phyloP scores from a whole-genome alignment of 2,888 invertebrate genomes.

The Eupithecia centaureata region DNA sequence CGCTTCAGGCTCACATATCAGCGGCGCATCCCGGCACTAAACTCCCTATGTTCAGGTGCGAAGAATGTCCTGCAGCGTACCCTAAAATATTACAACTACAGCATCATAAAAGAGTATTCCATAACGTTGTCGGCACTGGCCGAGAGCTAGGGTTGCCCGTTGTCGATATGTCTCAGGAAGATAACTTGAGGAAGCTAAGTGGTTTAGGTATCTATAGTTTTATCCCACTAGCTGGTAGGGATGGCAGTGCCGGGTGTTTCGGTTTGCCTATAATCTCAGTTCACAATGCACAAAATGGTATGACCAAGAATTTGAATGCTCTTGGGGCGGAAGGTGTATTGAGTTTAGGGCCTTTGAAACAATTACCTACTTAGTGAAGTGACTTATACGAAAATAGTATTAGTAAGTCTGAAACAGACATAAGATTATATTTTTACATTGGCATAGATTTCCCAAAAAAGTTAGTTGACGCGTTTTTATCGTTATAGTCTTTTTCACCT shows the following conservation, averaged over 20 bases:
- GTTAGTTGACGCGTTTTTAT: neutral
- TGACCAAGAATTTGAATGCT: constrained; percentile 83
- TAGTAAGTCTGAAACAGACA: constrained; percentile 26
- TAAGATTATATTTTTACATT: neutral
- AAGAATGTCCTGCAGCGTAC: constrained; percentile 89
- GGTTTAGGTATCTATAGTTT: constrained; percentile 89
- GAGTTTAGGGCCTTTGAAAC: constrained; percentile 88
- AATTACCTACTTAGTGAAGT: constrained; percentile 69
- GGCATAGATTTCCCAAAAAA: constrained; percentile 1
- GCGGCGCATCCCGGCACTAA: constrained; percentile 73
- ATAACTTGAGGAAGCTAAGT: constrained; percentile 85
- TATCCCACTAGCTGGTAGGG: constrained; percentile 88
- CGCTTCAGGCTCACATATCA: constrained; percentile 69
- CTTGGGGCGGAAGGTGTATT: constrained; percentile 88
- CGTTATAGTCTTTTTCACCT: too few relatives aligned
- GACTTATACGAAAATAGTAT: constrained; percentile 13
- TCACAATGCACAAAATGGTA: constrained; percentile 85
- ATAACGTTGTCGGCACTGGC: constrained; percentile 73
- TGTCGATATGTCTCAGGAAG: constrained; percentile 88
- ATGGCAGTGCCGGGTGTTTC: constrained; percentile 85
- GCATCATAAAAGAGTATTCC: constrained; percentile 80
- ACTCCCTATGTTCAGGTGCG: constrained; percentile 84
- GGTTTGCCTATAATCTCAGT: constrained; percentile 89
- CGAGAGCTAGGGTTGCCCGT: constrained; percentile 89
- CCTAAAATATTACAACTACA: constrained; percentile 88